Percentiles rank a stretch among this genome's conserved stretches.
Evolutionary conservation across 2,888 invertebrate species (phyloP).

Genomic region (Euclidia mi): DNA sequence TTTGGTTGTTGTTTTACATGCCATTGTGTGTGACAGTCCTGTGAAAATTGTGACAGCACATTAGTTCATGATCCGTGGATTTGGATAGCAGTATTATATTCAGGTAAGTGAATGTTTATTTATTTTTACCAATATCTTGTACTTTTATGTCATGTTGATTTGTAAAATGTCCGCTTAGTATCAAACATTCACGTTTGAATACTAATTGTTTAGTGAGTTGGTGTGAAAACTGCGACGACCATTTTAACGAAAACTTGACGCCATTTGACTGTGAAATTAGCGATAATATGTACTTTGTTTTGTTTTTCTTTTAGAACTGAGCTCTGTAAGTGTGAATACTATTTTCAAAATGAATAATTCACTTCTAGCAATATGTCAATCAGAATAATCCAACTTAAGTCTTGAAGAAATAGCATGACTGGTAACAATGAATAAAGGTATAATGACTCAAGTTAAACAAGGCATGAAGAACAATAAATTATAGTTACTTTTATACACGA

Average conservation of each 20-base stretch:
- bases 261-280: slow-evolving; percentile 12
- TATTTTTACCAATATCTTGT: slow-evolving; percentile 37
- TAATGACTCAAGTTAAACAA: too few relatives aligned
- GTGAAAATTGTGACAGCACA: slow-evolving; percentile 58
- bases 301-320: slow-evolving; percentile 5
- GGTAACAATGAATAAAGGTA: too few relatives aligned
- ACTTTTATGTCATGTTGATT: slow-evolving; percentile 21
- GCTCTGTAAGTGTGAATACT: too few relatives aligned
- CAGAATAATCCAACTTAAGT: too few relatives aligned
- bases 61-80: slow-evolving; percentile 59
- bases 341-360: too few relatives aligned
- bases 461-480: too few relatives aligned
- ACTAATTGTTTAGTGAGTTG: slow-evolving; percentile 20
- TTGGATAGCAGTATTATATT: slow-evolving; percentile 54
- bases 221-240: slow-evolving; percentile 15
- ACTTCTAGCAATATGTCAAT: too few relatives aligned
- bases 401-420: too few relatives aligned
- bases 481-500: too few relatives aligned
- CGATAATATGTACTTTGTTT: slow-evolving; percentile 19
- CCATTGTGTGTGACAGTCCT: slow-evolving; percentile 60
- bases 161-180: slow-evolving; percentile 20
- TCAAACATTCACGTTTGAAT: slow-evolving; percentile 20
- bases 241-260: slow-evolving; percentile 18
- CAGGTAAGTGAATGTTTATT: slow-evolving; percentile 61
- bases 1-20: slow-evolving; percentile 43